phyloP scores from a whole-genome alignment of 2,113 vertebrate genomes.

The Laticauda laticaudata region DNA sequence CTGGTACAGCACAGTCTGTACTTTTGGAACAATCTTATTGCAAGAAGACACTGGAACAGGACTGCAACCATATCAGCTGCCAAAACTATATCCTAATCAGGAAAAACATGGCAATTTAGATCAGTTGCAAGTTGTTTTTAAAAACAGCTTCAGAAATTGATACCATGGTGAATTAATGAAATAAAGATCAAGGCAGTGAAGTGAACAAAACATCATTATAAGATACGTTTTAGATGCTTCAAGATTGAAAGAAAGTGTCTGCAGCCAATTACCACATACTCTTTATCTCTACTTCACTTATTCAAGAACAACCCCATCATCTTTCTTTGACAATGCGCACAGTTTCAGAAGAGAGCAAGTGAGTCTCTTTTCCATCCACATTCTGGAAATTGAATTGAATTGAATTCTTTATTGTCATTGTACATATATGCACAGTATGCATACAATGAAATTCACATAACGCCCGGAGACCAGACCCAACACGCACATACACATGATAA shows the following conservation, averaged over 20 bases:
- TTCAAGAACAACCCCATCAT: not conserved
- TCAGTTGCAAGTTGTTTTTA: not conserved
- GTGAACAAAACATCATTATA: conserved; percentile 31
- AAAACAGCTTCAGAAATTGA: conserved; percentile 55
- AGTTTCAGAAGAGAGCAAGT: not conserved
- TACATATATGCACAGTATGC: too few relatives aligned
- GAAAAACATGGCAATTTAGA: conserved; percentile 63
- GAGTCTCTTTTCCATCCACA: not conserved
- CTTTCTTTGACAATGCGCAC: not conserved
- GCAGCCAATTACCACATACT: conserved; percentile 55
- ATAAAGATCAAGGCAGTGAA: conserved; percentile 61
- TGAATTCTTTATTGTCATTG: too few relatives aligned
- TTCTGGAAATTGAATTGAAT: not conserved
- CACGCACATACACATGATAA: too few relatives aligned
- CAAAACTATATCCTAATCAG: conserved; percentile 75
- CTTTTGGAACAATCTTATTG: conserved; percentile 70
- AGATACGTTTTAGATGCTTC: conserved; percentile 54
- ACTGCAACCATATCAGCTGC: conserved; percentile 68
- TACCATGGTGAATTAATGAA: conserved; percentile 53
- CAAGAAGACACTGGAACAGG: conserved; percentile 72
- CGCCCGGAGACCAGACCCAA: too few relatives aligned
- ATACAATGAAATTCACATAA: too few relatives aligned
- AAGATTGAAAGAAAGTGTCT: conserved; percentile 49
- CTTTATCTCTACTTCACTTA: conserved; percentile 37
- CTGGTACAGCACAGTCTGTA: conserved; percentile 68